These are phyloP conservation scores for Didymodactylos carnosus DNA, from an alignment of 2,888 invertebrate species.

Conservation along the genomic window DNA sequence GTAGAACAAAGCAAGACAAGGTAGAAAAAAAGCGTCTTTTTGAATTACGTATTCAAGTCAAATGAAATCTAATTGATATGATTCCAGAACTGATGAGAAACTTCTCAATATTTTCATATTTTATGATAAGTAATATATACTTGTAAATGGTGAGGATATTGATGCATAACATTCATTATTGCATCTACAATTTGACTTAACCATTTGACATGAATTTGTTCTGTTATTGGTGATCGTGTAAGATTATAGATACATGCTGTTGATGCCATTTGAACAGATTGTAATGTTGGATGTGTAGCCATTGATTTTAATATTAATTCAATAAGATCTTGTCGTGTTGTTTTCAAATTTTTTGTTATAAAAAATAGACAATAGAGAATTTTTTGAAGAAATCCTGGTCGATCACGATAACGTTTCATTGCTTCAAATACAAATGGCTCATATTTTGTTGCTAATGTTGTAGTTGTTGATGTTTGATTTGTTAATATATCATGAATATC, in stretches of 20 bases:
- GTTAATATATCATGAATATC: slow-evolving; percentile 31
- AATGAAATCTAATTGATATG: too few relatives aligned
- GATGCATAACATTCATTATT: slow-evolving; percentile 49
- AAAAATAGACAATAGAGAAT: slow-evolving; percentile 45
- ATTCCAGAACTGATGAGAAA: too few relatives aligned
- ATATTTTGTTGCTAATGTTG: neutral
- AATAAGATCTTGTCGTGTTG: slow-evolving; percentile 2
- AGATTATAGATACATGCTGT: slow-evolving; percentile 55
- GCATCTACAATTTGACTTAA: slow-evolving; percentile 45
- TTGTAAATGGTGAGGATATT: slow-evolving; percentile 47
- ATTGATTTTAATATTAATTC: slow-evolving; percentile 33
- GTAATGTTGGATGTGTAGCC: slow-evolving; percentile 31
- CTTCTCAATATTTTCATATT: too few relatives aligned
- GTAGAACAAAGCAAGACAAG: too few relatives aligned
- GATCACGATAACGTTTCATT: slow-evolving; percentile 41
- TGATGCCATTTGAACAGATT: slow-evolving; percentile 52
- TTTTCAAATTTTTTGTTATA: slow-evolving; percentile 24
- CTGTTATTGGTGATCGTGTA: slow-evolving; percentile 46
- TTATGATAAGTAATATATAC: too few relatives aligned
- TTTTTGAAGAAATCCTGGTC: slow-evolving; percentile 47
- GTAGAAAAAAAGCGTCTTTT: too few relatives aligned
- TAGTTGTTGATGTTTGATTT: slow-evolving; percentile 37
- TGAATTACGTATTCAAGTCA: too few relatives aligned
- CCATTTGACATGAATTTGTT: slow-evolving; percentile 45
- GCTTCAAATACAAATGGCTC: slow-evolving; percentile 44